phyloP scores from a whole-genome alignment of 2,113 vertebrate species.

The Cyanocitta stelleri region DNA sequence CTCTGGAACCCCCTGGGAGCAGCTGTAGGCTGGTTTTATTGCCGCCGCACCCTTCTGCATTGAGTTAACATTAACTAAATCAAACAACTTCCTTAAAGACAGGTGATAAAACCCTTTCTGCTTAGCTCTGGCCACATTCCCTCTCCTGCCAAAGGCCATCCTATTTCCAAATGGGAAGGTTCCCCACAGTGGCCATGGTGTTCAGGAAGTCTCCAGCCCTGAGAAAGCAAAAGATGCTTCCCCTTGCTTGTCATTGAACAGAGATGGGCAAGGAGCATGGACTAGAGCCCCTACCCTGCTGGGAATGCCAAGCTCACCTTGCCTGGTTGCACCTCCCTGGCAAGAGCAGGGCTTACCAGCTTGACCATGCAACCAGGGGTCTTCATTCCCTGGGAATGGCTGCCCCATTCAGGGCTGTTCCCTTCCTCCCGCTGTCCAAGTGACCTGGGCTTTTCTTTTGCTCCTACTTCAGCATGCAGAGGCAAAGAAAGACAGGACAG shows the following conservation, averaged over 20 bases:
- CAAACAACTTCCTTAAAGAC: neutral
- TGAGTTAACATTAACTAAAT: neutral
- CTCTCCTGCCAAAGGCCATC: neutral
- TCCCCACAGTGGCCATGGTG: rapidly evolving
- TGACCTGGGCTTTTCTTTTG: neutral
- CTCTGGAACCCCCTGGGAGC: neutral
- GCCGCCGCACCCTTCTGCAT: neutral
- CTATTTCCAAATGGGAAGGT: neutral
- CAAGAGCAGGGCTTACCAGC: neutral
- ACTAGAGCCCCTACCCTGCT: rapidly evolving
- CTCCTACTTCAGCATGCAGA: neutral
- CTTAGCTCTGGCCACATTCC: rapidly evolving
- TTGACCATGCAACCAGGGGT: rapidly evolving
- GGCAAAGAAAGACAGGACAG: neutral
- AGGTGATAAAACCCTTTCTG: neutral
- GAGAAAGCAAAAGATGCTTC: neutral
- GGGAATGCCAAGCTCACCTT: neutral
- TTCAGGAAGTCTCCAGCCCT: neutral
- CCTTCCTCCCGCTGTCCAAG: neutral
- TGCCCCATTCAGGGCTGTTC: neutral
- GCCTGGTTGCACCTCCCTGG: neutral
- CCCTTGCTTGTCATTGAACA: neutral
- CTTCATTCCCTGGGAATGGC: neutral
- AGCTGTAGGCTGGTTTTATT: neutral
- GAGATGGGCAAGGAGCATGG: neutral